These are phyloP conservation scores for Ophioninae sp. DNA, from an alignment of 2,888 invertebrate genomes.

Conservation along the genomic window DNA sequence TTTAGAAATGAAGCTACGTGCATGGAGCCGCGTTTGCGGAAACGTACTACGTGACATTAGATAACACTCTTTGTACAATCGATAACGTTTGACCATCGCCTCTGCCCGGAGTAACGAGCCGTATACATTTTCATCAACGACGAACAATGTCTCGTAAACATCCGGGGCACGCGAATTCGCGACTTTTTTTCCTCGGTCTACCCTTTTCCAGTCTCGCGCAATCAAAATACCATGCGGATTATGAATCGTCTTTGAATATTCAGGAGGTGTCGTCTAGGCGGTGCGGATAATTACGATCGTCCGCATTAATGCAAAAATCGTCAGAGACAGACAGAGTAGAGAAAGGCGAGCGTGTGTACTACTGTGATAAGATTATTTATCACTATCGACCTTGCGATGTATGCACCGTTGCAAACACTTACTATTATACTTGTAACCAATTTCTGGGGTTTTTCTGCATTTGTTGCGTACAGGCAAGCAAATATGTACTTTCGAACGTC, in stretches of 20 bases:
- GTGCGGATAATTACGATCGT: background rate
- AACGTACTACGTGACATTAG: slow-evolving; percentile 13
- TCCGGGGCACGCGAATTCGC: background rate
- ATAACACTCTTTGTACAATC: background rate
- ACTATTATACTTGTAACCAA: background rate
- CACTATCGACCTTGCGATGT: background rate
- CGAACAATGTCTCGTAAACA: background rate
- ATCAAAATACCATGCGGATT: background rate
- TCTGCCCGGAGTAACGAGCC: background rate
- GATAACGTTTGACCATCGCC: slow-evolving; percentile 4
- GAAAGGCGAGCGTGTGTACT: background rate
- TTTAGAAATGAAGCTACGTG: background rate
- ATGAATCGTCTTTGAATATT: slow-evolving; percentile 11
- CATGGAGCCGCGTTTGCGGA: background rate
- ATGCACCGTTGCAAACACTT: no score
- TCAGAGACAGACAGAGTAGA: background rate
- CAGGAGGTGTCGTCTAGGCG: background rate
- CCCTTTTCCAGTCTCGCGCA: background rate
- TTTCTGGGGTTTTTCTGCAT: background rate
- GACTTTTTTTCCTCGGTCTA: background rate
- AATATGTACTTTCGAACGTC: no score
- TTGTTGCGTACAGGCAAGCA: no score
- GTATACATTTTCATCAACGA: background rate
- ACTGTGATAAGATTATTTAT: background rate
- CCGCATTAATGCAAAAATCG: background rate